Conservation (phyloP, 2,888 invertebrate genomes). For the Hedya salicella region DNA sequence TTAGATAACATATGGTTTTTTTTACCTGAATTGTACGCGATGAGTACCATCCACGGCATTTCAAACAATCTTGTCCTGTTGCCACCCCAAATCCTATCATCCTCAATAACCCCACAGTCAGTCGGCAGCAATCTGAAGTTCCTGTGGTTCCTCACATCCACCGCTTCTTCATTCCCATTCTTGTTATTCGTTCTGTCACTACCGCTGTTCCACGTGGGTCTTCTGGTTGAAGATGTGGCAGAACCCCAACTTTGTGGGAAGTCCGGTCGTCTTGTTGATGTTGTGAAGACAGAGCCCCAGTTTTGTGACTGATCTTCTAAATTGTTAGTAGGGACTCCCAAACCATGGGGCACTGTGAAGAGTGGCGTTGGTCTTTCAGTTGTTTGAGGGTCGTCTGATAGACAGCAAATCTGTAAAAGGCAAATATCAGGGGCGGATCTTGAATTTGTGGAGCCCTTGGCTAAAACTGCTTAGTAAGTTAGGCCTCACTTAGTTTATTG, state of each 20-base stretch:
- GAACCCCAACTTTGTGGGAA: constrained; percentile 8
- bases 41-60: constrained; percentile 91
- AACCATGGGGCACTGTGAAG: constrained; percentile 23
- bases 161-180: constrained; percentile 47
- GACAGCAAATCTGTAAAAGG: constrained; percentile 16
- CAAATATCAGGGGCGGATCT: background rate
- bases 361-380: constrained; percentile 21
- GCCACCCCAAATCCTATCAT: constrained; percentile 86
- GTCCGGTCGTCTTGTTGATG: too few species aligned
- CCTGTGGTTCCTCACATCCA: constrained; percentile 58
- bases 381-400: constrained; percentile 15
- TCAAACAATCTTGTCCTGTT: constrained; percentile 86
- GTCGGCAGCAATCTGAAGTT: constrained; percentile 65
- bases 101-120: constrained; percentile 84
- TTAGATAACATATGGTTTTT: background rate
- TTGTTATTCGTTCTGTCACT: constrained; percentile 39
- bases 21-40: constrained; percentile 84
- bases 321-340: constrained; percentile 10
- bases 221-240: constrained; percentile 17
- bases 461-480: too few species aligned
- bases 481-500: too few species aligned
- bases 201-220: constrained; percentile 8
- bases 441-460: too few species aligned
- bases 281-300: background rate
- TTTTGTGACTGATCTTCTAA: constrained; percentile 3